phyloP scores from a whole-genome alignment of 2,113 vertebrate species.

The Ptychochromis oligacanthus region DNA sequence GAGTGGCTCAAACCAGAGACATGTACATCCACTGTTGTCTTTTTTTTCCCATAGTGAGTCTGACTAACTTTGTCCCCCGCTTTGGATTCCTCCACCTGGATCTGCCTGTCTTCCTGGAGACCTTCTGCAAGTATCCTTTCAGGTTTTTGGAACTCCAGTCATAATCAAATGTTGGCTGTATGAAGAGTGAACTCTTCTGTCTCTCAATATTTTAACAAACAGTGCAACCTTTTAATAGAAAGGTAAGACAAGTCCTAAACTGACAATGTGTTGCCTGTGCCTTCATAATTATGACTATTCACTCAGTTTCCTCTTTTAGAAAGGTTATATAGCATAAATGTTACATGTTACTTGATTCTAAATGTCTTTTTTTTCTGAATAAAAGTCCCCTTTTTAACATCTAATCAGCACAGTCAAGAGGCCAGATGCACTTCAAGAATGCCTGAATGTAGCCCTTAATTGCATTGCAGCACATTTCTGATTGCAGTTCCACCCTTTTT shows the following conservation, averaged over 20 bases:
- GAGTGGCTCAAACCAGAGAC: neutral
- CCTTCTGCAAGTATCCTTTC: constrained; percentile 99
- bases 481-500: neutral
- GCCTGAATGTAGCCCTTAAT: neutral
- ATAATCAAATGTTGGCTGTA: neutral
- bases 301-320: neutral
- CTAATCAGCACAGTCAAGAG: neutral
- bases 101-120: constrained; percentile 93
- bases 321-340: neutral
- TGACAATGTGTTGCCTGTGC: neutral
- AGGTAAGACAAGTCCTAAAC: too few species aligned
- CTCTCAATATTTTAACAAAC: neutral
- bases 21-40: constrained; percentile 13
- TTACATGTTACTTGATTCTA: neutral
- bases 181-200: neutral
- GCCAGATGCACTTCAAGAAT: neutral
- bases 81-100: constrained; percentile 91
- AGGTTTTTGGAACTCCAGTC: neutral
- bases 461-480: neutral
- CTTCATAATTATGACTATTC: neutral
- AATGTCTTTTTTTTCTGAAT: neutral
- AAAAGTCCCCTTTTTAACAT: neutral
- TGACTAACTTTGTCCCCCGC: constrained; percentile 95
- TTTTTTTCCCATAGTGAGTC: constrained; percentile 85
- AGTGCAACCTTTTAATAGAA: neutral